These are phyloP conservation scores for Crossocerus cetratus DNA, from an alignment of 2,888 invertebrate species.

Conservation along the genomic window DNA sequence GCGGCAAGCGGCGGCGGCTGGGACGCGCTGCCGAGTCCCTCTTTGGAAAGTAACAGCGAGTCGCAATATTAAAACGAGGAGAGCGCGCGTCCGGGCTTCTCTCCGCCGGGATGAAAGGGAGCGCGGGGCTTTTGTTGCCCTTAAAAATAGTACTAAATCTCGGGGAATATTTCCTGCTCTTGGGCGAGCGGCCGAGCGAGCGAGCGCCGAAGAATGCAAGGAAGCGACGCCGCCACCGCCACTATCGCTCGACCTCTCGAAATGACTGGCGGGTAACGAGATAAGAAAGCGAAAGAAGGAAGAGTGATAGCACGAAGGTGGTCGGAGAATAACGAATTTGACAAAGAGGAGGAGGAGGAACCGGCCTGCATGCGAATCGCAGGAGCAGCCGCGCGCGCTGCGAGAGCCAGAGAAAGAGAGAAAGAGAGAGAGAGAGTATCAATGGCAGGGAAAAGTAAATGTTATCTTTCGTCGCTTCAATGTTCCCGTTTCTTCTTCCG, in stretches of 20 bases:
- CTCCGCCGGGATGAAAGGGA: too few relatives aligned
- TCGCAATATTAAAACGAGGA: too few relatives aligned
- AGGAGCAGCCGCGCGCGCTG: background rate
- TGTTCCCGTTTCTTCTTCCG: conserved; percentile 30
- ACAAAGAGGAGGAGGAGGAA: background rate
- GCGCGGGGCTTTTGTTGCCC: too few relatives aligned
- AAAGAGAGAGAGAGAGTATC: background rate
- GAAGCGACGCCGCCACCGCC: too few relatives aligned
- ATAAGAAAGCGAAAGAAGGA: background rate
- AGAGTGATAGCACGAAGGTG: background rate
- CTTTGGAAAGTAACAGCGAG: too few relatives aligned
- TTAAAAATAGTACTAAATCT: too few relatives aligned
- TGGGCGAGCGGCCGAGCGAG: too few relatives aligned
- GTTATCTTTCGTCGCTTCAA: conserved; percentile 33
- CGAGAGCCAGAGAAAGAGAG: conserved; percentile 8
- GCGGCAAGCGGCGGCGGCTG: too few relatives aligned
- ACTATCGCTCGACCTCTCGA: background rate
- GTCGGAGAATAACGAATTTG: conserved; percentile 1
- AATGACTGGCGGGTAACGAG: conserved; percentile 1
- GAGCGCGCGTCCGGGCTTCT: too few relatives aligned
- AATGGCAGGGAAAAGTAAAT: conserved; percentile 26
- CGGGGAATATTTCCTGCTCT: too few relatives aligned
- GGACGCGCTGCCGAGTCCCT: too few relatives aligned
- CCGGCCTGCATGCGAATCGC: background rate
- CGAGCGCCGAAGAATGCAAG: too few relatives aligned